Evolutionary conservation across 2,888 invertebrate genomes (phyloP).

Genomic region (Endomychus coccineus): DNA sequence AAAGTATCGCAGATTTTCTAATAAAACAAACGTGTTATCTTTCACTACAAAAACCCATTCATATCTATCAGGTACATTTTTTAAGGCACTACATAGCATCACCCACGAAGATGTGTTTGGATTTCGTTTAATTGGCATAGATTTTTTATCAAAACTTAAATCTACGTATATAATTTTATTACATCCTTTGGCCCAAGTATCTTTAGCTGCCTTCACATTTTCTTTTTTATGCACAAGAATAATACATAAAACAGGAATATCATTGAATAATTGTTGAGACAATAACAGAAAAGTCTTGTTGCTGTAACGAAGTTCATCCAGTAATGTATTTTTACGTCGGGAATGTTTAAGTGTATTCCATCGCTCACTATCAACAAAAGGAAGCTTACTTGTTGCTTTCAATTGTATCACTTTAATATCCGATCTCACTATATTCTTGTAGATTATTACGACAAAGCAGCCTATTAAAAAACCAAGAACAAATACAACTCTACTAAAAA

Average conservation of each 20-base stretch:
- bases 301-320: slow-evolving; percentile 32
- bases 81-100: slow-evolving; percentile 32
- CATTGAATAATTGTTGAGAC: slow-evolving; percentile 32
- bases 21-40: slow-evolving; percentile 49
- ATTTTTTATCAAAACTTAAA: slow-evolving; percentile 24
- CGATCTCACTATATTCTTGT: too few species aligned
- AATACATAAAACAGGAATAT: slow-evolving; percentile 44
- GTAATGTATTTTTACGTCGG: slow-evolving; percentile 15
- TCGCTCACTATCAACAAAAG: too few species aligned
- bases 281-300: slow-evolving; percentile 26
- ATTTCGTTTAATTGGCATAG: slow-evolving; percentile 27
- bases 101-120: slow-evolving; percentile 35
- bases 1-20: slow-evolving; percentile 50
- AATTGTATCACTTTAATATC: too few species aligned
- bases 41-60: slow-evolving; percentile 51
- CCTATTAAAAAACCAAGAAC: too few species aligned
- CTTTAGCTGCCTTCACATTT: slow-evolving; percentile 36
- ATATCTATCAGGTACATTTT: slow-evolving; percentile 26
- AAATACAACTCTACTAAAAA: too few species aligned
- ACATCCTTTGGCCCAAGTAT: slow-evolving; percentile 40
- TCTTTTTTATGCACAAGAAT: slow-evolving; percentile 43
- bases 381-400: too few species aligned
- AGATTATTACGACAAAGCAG: too few species aligned
- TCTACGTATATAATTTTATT: slow-evolving; percentile 31
- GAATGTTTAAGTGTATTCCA: background rate